Conservation (phyloP, 2,113 vertebrate species). For the Forbesichthys papilliferus region DNA sequence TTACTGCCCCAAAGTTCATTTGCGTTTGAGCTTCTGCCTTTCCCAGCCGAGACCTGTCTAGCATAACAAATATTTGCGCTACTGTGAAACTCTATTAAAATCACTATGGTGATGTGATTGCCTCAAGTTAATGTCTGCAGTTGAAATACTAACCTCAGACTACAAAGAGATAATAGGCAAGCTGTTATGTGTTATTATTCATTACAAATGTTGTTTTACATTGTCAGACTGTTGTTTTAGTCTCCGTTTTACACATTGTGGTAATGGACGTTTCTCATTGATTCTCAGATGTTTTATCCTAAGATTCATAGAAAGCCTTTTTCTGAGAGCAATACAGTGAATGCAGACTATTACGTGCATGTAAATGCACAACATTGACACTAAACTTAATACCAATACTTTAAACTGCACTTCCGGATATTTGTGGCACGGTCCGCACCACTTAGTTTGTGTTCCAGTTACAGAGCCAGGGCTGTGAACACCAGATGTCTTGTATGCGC, state of each 20-base stretch:
- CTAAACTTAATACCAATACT: no score
- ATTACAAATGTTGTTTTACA: constrained; percentile 52
- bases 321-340: no score
- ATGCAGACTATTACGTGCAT: no score
- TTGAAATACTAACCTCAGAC: constrained; percentile 70
- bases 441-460: no score
- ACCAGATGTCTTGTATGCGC: no score
- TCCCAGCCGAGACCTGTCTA: constrained; percentile 59
- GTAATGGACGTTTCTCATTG: constrained; percentile 33
- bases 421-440: no score
- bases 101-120: constrained; percentile 66
- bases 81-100: constrained; percentile 69
- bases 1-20: constrained; percentile 56
- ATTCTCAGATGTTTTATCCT: constrained; percentile 49
- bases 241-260: constrained; percentile 41
- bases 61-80: constrained; percentile 70
- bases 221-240: constrained; percentile 28
- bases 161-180: constrained; percentile 67
- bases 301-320: constrained; percentile 32
- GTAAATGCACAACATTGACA: no score
- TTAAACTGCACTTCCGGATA: no score
- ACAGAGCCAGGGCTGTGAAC: no score
- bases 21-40: constrained; percentile 26
- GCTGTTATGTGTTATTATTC: constrained; percentile 67
- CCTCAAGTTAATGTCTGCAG: constrained; percentile 72